These are phyloP conservation scores for Notospermus geniculatus DNA, from an alignment of 1,140 invertebrate genomes.

Conservation along the genomic window DNA sequence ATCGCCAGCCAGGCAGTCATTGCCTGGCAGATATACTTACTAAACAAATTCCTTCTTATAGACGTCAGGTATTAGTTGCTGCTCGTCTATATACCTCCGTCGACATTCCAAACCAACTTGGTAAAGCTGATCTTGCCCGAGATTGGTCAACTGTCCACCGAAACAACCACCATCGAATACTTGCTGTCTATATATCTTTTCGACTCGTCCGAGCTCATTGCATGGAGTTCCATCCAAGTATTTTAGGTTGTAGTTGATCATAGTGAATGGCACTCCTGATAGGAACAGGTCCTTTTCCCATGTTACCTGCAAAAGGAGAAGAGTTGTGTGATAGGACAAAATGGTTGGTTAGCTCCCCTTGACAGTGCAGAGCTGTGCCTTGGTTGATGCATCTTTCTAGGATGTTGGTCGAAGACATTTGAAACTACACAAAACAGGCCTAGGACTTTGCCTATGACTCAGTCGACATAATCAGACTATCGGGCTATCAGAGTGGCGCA, in stretches of 20 bases:
- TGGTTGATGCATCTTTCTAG: no score
- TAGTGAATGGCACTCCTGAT: slow-evolving; percentile 6
- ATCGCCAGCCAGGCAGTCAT: background rate
- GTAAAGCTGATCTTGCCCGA: slow-evolving; percentile 39
- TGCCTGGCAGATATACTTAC: slow-evolving; percentile 22
- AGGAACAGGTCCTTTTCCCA: slow-evolving; percentile 15
- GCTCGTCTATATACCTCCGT: slow-evolving; percentile 26
- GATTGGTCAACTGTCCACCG: slow-evolving; percentile 29
- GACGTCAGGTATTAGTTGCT: slow-evolving; percentile 19
- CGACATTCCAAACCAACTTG: slow-evolving; percentile 25
- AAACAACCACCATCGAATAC: slow-evolving; percentile 23
- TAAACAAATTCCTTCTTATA: slow-evolving; percentile 22
- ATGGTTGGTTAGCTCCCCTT: no score
- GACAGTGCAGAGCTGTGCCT: no score
- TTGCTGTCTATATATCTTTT: slow-evolving; percentile 9
- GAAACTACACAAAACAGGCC: no score
- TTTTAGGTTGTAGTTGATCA: slow-evolving; percentile 10
- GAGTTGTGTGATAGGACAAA: no score
- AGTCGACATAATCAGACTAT: no score
- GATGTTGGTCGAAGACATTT: no score
- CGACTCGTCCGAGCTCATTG: background rate
- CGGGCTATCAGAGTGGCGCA: no score
- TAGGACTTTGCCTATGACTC: no score
- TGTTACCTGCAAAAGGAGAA: slow-evolving; percentile 9
- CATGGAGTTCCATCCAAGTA: slow-evolving; percentile 13